Percentiles rank a stretch among this genome's conserved stretches.
Evolutionary conservation across 2,888 invertebrate genomes (phyloP).

Genomic region (Acronicta alni): DNA sequence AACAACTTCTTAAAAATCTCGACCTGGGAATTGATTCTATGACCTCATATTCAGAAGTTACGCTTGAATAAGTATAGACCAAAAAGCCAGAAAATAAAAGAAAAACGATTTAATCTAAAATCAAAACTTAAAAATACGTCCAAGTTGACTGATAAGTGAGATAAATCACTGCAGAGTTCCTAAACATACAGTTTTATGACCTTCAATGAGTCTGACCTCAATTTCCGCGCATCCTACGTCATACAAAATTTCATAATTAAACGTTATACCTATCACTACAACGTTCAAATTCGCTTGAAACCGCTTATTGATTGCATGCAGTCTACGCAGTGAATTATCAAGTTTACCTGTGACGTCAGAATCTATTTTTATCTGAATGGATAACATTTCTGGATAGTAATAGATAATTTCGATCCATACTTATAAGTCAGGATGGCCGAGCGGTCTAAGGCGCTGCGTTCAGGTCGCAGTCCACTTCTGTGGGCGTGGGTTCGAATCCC

Average conservation of each 20-base stretch:
- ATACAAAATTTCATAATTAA: slow-evolving; percentile 3
- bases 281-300: slow-evolving; percentile 18
- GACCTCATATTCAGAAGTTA: too few relatives aligned
- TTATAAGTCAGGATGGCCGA: slow-evolving; percentile 79
- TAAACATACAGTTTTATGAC: slow-evolving; percentile 6
- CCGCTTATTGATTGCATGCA: slow-evolving; percentile 20
- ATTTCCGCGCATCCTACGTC: slow-evolving; percentile 14
- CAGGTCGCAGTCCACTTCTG: slow-evolving; percentile 88
- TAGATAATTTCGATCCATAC: slow-evolving; percentile 50
- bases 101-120: too few relatives aligned
- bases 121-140: too few relatives aligned
- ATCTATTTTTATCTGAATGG: slow-evolving; percentile 45
- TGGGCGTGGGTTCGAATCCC: slow-evolving; percentile 87
- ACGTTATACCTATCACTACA: rapidly evolving
- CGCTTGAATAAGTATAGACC: too few relatives aligned
- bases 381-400: neutral
- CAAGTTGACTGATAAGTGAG: too few relatives aligned
- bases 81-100: too few relatives aligned
- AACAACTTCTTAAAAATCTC: too few relatives aligned
- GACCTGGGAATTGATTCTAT: too few relatives aligned
- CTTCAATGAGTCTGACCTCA: slow-evolving; percentile 45
- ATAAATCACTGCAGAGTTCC: slow-evolving; percentile 12
- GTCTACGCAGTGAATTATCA: slow-evolving; percentile 46
- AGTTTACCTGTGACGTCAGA: slow-evolving; percentile 59
- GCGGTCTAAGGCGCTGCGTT: slow-evolving; percentile 87